Percentiles rank a stretch among this genome's conserved stretches.
Conservation (phyloP, 2,888 invertebrate genomes). For the Volucella inanis region DNA sequence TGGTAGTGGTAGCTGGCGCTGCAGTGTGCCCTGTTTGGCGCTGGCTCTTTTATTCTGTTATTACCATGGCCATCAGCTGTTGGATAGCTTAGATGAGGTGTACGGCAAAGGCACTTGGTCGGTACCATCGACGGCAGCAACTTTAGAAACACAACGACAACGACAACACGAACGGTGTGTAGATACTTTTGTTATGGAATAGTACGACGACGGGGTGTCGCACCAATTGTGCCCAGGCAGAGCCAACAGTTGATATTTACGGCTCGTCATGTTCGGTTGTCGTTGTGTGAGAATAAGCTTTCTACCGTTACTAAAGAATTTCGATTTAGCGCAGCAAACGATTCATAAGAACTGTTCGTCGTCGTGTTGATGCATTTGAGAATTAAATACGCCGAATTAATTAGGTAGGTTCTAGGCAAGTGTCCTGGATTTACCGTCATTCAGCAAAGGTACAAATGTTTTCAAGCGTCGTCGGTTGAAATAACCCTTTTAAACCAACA, state of each 20-base stretch:
- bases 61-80: conserved; percentile 28
- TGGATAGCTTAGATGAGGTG: conserved; percentile 36
- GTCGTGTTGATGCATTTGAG: conserved; percentile 9
- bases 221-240: conserved; percentile 71
- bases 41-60: conserved; percentile 45
- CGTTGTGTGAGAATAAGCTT: conserved; percentile 4
- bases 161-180: not conserved
- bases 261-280: conserved; percentile 71
- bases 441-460: not conserved
- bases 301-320: conserved; percentile 10
- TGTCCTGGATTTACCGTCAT: not conserved
- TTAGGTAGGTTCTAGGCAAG: conserved; percentile 37
- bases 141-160: too few species aligned
- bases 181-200: conserved; percentile 38
- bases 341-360: conserved; percentile 17
- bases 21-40: conserved; percentile 22
- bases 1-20: not conserved
- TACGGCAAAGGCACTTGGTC: conserved; percentile 2
- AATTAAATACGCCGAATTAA: conserved; percentile 9
- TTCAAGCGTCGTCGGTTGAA: conserved; percentile 1
- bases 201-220: conserved; percentile 61
- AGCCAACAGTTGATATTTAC: conserved; percentile 73
- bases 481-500: not conserved
- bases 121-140: not conserved
- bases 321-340: conserved; percentile 21